Conservation (phyloP, 2,113 vertebrate genomes). For the Peucedramus taeniatus region DNA sequence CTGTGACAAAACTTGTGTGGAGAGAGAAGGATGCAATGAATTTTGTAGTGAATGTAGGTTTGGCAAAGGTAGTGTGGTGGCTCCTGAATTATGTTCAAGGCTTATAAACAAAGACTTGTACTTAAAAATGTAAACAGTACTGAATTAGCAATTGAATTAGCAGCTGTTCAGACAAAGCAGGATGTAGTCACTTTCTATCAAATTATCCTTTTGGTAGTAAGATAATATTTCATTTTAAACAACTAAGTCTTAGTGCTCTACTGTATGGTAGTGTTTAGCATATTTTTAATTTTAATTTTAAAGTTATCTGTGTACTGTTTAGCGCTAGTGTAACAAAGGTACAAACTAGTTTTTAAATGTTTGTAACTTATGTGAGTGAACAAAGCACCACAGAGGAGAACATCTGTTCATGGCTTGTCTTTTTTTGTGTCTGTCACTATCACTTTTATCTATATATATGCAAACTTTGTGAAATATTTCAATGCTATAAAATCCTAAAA, state of each 20-base stretch:
- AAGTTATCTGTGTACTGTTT: not conserved
- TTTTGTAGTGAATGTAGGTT: not conserved
- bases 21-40: not conserved
- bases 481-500: not conserved
- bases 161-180: not conserved
- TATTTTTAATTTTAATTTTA: not conserved
- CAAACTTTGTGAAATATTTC: not conserved
- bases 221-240: not conserved
- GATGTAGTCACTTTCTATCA: not conserved
- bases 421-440: not conserved
- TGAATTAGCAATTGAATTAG: not conserved
- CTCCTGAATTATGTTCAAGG: not conserved
- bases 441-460: not conserved
- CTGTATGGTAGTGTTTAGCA: not conserved
- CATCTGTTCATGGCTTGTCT: not conserved
- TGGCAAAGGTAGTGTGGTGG: not conserved
- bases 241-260: not conserved
- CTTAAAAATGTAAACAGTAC: not conserved
- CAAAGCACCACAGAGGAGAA: not conserved
- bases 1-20: not conserved
- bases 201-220: not conserved
- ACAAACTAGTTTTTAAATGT: not conserved
- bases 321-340: not conserved
- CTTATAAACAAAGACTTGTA: not conserved
- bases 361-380: not conserved